A percentile compares a stretch with the other conserved stretches of the same genome.
Conservation (phyloP, 1,140 invertebrate species). For the Thrips palmi region DNA sequence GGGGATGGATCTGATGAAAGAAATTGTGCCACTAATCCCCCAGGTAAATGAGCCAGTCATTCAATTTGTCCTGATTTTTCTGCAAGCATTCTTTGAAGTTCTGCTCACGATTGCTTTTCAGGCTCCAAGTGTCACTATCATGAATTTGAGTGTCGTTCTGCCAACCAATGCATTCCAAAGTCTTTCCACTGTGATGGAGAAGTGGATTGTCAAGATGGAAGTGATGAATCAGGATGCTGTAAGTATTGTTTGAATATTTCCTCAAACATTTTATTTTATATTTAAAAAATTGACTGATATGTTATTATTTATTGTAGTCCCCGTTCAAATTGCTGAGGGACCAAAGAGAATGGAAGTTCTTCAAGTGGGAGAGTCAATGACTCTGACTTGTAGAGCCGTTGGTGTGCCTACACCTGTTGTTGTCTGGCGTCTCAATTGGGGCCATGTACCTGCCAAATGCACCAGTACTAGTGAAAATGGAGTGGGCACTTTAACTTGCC, state of each 20-base stretch:
- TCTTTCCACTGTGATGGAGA: slow-evolving; percentile 85
- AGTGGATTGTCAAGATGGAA: slow-evolving; percentile 70
- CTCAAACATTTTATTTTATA: slow-evolving; percentile 7
- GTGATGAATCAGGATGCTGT: slow-evolving; percentile 86
- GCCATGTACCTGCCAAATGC: slow-evolving; percentile 80
- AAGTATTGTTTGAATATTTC: slow-evolving; percentile 25
- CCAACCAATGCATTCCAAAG: slow-evolving; percentile 78
- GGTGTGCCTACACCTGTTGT: slow-evolving; percentile 82
- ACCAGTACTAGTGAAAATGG: slow-evolving; percentile 53
- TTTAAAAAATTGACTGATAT: slow-evolving; percentile 8
- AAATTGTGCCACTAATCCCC: slow-evolving; percentile 34
- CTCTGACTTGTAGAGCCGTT: slow-evolving; percentile 65
- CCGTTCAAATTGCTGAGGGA: slow-evolving; percentile 40
- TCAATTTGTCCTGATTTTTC: neutral
- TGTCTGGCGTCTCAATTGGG: slow-evolving; percentile 94
- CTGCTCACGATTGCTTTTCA: slow-evolving; percentile 13
- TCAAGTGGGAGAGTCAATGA: slow-evolving; percentile 48
- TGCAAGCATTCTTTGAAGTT: neutral
- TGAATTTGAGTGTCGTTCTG: slow-evolving; percentile 64
- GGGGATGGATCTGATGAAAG: slow-evolving; percentile 71
- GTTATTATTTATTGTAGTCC: slow-evolving; percentile 24
- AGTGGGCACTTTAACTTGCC: slow-evolving; percentile 62
- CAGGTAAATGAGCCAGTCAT: slow-evolving; percentile 18
- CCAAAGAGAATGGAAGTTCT: slow-evolving; percentile 51
- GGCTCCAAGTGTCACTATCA: slow-evolving; percentile 53